Base-by-base conservation (phyloP, 1,140 invertebrate species). In the Dryas iulia region DNA sequence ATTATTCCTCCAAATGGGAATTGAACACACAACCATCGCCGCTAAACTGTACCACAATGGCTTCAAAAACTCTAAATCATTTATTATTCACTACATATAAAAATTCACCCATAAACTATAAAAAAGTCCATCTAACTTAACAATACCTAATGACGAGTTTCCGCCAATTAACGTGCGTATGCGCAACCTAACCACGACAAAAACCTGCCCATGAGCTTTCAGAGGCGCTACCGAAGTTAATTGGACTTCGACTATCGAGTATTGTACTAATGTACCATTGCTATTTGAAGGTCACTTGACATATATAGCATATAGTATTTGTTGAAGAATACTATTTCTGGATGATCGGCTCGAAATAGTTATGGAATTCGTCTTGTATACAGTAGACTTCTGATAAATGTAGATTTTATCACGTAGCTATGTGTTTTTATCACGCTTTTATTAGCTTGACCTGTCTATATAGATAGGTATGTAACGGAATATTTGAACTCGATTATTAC, bases 151-250 rank as follows among this genome's bases (percentile, higher is more conserved):
- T 81, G 77, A 87, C 65, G 82, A 74, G 74, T 84, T 80, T 83
- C 82, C 85, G 86, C 79, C 86, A 90, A 90, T 90, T 90, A 90
- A 84, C 74, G 63, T 66, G 64, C 65, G 74, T 64, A 74, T 73
- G 68, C 69, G 71, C 64, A 69, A 73, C 26, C 35, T 52, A 66
- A 54, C 57, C 21, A 69, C 71, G 79, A 85, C 82, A 88, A 90
- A 90, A 90, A 90, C 83, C 85, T 76, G 86, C 74, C 76, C 59
- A 74, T 61, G 68, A 68, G 72, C 74, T 76, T 79, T 77, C 76
- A 71, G 77, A 84, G 82, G 87, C 82, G 84, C 87, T 87, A 84
- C 82, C 84, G 81, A 86, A 86, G 82, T 86, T 90, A 90, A 90
- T 90, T 90, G 85, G 86, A 78, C 71, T 75, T 81, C 78, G 81